phyloP scores from a whole-genome alignment of 2,113 vertebrate species.

The Glareola pratincola region DNA sequence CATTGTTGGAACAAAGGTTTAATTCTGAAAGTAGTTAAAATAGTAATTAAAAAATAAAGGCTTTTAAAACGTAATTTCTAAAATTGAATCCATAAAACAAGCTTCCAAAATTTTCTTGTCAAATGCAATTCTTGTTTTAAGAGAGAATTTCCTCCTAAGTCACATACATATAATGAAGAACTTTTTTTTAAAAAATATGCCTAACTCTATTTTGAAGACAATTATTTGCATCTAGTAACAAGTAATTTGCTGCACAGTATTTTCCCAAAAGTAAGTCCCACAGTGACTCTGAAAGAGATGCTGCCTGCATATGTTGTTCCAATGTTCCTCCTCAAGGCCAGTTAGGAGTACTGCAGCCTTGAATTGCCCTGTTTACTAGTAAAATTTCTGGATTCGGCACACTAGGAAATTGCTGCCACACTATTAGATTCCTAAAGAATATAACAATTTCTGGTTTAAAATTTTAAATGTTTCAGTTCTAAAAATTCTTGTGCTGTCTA shows the following conservation, averaged over 20 bases:
- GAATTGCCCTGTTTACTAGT: background rate
- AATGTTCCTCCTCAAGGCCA: conserved; percentile 46
- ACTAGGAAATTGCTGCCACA: background rate
- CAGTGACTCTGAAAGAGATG: background rate
- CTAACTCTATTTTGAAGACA: background rate
- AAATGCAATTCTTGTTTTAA: background rate
- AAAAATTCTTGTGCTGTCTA: background rate
- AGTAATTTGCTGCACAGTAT: background rate
- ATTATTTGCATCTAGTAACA: background rate
- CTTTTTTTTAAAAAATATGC: background rate
- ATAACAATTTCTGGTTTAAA: background rate
- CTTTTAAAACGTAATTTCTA: background rate
- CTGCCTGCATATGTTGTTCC: background rate
- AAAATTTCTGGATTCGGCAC: background rate
- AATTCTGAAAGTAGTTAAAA: background rate
- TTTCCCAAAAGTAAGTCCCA: background rate
- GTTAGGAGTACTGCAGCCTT: conserved; percentile 23
- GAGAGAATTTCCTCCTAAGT: background rate
- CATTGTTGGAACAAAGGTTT: background rate
- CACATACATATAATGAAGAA: background rate
- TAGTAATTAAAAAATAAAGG: background rate
- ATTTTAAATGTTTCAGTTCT: background rate
- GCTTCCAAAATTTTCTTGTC: background rate
- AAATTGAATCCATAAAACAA: background rate
- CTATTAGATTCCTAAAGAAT: background rate